A percentile compares a stretch with the other conserved stretches of the same genome.
phyloP scores from a whole-genome alignment of 1,140 invertebrate genomes.

The Listronotus oregonensis region DNA sequence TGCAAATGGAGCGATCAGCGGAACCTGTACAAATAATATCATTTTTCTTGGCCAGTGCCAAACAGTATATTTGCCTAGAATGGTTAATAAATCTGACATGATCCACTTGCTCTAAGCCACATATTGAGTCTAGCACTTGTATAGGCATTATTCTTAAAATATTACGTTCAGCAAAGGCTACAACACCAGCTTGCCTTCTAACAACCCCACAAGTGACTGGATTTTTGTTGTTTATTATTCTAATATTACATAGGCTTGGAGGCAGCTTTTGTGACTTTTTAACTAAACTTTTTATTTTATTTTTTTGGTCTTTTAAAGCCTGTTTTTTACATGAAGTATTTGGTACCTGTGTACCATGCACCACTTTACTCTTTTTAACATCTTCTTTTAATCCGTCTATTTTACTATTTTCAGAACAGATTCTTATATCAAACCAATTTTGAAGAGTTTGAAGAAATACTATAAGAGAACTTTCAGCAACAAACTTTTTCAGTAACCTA shows the following conservation, averaged over 20 bases:
- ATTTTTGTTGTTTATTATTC: slow-evolving; percentile 46
- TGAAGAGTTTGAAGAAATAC: slow-evolving; percentile 51
- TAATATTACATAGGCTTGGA: slow-evolving; percentile 41
- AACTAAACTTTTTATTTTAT: slow-evolving; percentile 39
- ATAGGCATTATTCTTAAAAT: slow-evolving; percentile 39
- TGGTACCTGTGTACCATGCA: background rate
- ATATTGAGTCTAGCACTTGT: slow-evolving; percentile 38
- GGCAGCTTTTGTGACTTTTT: slow-evolving; percentile 38
- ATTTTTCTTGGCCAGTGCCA: slow-evolving; percentile 39
- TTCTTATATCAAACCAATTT: slow-evolving; percentile 49
- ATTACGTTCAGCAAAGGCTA: slow-evolving; percentile 49
- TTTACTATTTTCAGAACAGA: slow-evolving; percentile 24
- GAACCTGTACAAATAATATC: slow-evolving; percentile 46
- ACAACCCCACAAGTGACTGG: slow-evolving; percentile 47
- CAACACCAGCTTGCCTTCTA: slow-evolving; percentile 42
- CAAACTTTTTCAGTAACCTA: slow-evolving; percentile 47
- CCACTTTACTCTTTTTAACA: background rate
- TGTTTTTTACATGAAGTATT: slow-evolving; percentile 13
- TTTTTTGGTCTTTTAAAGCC: slow-evolving; percentile 21
- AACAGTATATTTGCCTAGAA: slow-evolving; percentile 46
- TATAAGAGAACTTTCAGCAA: slow-evolving; percentile 48
- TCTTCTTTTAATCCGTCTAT: background rate
- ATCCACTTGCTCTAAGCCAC: slow-evolving; percentile 23
- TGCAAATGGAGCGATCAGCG: slow-evolving; percentile 46
- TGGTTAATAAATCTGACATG: slow-evolving; percentile 48